Evolutionary conservation across 2,113 vertebrate species (phyloP).

Genomic region (Turdus rufiventris): DNA sequence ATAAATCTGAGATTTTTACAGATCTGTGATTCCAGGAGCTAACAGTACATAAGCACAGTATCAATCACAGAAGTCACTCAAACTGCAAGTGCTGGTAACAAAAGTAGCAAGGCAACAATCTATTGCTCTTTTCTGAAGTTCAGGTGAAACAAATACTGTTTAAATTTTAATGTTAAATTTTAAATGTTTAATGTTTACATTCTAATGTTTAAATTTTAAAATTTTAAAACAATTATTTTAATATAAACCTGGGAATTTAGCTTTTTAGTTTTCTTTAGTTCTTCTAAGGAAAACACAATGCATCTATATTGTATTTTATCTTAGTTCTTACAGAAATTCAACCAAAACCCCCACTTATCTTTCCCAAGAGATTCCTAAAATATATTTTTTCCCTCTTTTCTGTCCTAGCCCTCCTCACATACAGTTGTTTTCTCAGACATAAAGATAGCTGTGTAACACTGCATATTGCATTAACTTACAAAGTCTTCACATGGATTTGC

Average conservation of each 20-base stretch:
- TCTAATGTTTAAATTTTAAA: too few species aligned
- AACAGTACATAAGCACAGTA: background rate
- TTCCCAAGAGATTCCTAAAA: background rate
- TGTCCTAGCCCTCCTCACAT: background rate
- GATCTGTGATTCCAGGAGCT: background rate
- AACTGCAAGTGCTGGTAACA: background rate
- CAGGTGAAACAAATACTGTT: background rate
- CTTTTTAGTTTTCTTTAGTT: background rate
- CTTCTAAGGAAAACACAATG: background rate
- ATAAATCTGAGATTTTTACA: background rate
- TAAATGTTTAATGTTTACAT: too few species aligned
- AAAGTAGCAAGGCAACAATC: background rate
- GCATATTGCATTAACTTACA: slow-evolving; percentile 75
- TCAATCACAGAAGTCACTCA: background rate
- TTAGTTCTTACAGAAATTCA: background rate
- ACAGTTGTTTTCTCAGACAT: background rate
- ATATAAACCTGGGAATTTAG: background rate
- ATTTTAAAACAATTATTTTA: background rate
- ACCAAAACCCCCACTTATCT: background rate
- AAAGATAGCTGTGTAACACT: background rate
- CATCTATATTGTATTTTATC: background rate
- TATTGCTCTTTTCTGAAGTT: background rate
- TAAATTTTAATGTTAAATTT: background rate
- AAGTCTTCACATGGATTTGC: slow-evolving; percentile 77
- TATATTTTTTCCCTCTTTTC: background rate